Base-by-base conservation (phyloP, 1,140 invertebrate genomes). In the Diorhabda elongata region DNA sequence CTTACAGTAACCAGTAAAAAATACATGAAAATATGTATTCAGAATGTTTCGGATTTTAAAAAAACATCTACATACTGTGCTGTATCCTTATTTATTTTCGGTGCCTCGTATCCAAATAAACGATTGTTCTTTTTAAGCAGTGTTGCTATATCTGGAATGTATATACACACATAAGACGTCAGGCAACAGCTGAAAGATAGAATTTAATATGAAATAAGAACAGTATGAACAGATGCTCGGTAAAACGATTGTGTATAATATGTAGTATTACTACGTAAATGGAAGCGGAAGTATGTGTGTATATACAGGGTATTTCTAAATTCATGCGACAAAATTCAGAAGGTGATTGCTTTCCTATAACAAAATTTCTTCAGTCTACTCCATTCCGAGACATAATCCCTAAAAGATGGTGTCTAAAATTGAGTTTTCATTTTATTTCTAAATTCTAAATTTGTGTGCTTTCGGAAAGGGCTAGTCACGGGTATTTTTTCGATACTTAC, bases 11-110 rank as follows among this genome's bases (percentile, higher is more conserved):
- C 26, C 26, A 26, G 26, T 26, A 26, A 1, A 26, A 26, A 26
- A 26, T 26, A 26, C 26, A 26, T 26, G 26, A 26, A 26, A 26
- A 26, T 26, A 26, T 26, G 26, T 26, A 26, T 26, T 26, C 1
- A 26, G 26, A 26, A 26, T 26, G 26, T 26, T 26, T 26, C 26
- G 26, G 26, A 52, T 52, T 3, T 3, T 52, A 2, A 52, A 52
- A 59, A 59, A 59, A 26, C 11, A 59, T 11, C n/a, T 11, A 26
- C 26, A 26, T 26, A 26, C 11, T 62, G 61, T 44, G n/a, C 11
- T 43, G 61, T 62, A 44, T 62, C 61, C 11, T 44, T 62, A 44
- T 62, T 62, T 62, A 62, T 62, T 62, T 42, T 62, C 44, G 44
- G 2, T 8, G 47, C 61, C 8, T 44, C 8, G 43, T 44, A 62